Evolutionary conservation across 2,888 invertebrate species (phyloP).

Genomic region (Endotricha flammealis): DNA sequence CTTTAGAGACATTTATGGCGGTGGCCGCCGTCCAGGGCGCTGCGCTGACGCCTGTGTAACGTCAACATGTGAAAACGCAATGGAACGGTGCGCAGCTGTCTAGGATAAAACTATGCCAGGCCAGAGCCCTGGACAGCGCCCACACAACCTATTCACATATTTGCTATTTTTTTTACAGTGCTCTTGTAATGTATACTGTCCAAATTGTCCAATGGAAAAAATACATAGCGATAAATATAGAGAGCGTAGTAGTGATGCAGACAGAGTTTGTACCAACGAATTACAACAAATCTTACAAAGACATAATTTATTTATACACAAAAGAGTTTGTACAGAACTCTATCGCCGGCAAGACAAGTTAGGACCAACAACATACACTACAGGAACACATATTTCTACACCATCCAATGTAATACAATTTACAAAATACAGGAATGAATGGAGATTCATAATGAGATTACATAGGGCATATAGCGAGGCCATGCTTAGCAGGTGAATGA

Average conservation of each 20-base stretch:
- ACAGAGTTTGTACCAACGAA: neutral
- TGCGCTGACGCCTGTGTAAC: constrained; percentile 19
- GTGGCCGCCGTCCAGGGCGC: constrained; percentile 13
- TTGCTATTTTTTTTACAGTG: constrained; percentile 70
- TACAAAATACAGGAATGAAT: constrained; percentile 52
- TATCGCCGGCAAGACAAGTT: neutral
- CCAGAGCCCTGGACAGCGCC: constrained; percentile 26
- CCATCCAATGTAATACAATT: constrained; percentile 70
- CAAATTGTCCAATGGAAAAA: constrained; percentile 11
- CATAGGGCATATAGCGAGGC: constrained; percentile 66
- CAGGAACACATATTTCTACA: constrained; percentile 46
- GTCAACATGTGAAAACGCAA: constrained; percentile 37
- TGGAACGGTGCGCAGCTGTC: constrained; percentile 34
- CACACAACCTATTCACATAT: constrained; percentile 48
- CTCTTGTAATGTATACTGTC: constrained; percentile 40
- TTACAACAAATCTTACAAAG: no score
- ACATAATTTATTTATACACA: neutral
- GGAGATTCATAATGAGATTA: constrained; percentile 76
- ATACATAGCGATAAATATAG: constrained; percentile 12
- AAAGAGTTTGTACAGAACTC: neutral
- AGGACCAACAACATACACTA: constrained; percentile 25
- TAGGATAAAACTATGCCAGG: constrained; percentile 47
- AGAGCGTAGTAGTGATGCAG: constrained; percentile 11
- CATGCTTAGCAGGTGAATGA: constrained; percentile 70
- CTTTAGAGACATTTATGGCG: no score